These are phyloP conservation scores for roundworm (Caenorhabditis elegans) DNA, from an alignment of 1,140 invertebrate species.

Conservation along the genomic window WBcel235 BX284603.4:4847001-4847500, in stretches of 20 bases:
- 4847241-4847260: no score
- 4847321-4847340: background rate
- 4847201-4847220: background rate
- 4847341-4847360: conserved; percentile 13
- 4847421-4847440: background rate
- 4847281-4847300: background rate
- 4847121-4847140: background rate
- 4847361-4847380: background rate
- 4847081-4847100: background rate
- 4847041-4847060: no score
- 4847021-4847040: no score
- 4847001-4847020: no score
- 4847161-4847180: background rate
- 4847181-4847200: background rate
- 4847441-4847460: background rate
- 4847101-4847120: background rate
- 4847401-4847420: background rate
- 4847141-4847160: background rate
- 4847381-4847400: background rate
- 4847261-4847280: background rate
- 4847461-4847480: no score
- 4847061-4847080: background rate
- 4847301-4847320: background rate
- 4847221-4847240: background rate
- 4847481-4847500: background rate